Conservation (phyloP, 2,113 vertebrate species). For the Microtus ochrogaster region DNA sequence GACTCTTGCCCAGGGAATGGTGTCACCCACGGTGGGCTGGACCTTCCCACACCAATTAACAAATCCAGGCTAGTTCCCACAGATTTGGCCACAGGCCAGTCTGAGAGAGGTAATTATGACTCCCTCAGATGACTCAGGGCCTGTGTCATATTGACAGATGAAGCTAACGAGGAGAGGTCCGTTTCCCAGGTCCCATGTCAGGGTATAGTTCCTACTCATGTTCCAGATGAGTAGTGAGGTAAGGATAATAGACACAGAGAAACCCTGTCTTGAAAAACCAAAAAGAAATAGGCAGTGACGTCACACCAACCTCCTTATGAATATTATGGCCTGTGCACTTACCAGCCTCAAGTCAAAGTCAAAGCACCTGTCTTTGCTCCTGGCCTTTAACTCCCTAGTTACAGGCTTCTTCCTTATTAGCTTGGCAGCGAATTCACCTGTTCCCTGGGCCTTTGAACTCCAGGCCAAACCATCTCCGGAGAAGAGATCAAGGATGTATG, state of each 20-base stretch:
- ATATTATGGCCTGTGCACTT: neutral
- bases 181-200: neutral
- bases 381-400: neutral
- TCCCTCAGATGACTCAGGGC: neutral
- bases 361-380: neutral
- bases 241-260: neutral
- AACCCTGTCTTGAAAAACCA: too few relatives aligned
- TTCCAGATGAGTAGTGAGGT: neutral
- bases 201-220: neutral
- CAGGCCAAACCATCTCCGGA: neutral
- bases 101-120: neutral
- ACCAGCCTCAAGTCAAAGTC: neutral
- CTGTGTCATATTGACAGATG: neutral
- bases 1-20: neutral
- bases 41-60: neutral
- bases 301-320: accelerated
- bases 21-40: neutral
- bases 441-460: neutral
- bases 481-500: neutral
- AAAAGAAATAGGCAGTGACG: too few relatives aligned
- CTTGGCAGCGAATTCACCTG: neutral
- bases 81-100: neutral
- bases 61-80: neutral
- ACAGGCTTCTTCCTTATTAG: neutral
- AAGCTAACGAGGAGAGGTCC: neutral